These are phyloP conservation scores for Cerceris ruficornis DNA, from an alignment of 2,888 invertebrate species.

Conservation along the genomic window DNA sequence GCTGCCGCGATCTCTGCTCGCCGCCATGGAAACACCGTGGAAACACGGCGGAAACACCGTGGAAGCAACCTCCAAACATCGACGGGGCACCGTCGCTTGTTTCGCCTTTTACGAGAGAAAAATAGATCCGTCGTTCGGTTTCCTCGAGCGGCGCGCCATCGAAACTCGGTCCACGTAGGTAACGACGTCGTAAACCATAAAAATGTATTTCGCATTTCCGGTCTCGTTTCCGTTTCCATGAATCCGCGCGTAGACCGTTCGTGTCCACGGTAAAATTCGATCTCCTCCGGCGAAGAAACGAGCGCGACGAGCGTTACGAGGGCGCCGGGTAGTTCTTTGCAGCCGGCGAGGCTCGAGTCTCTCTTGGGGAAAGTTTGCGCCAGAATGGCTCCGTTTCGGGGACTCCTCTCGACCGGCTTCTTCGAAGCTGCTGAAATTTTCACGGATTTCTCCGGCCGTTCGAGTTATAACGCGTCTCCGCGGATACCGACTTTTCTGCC, in stretches of 20 bases:
- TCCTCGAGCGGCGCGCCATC: neutral
- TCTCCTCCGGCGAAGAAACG: constrained; percentile 3
- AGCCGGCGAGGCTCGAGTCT: too few species aligned
- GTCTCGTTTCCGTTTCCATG: neutral
- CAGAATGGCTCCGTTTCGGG: too few species aligned
- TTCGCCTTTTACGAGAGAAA: constrained; percentile 21
- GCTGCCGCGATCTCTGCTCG: neutral
- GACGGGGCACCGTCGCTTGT: constrained; percentile 8
- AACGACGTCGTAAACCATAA: constrained; percentile 27
- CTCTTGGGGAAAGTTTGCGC: too few species aligned
- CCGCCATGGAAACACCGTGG: neutral
- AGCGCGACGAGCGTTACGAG: neutral
- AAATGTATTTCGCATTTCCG: constrained; percentile 16
- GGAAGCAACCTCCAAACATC: neutral
- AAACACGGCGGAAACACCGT: neutral
- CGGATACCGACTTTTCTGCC: too few species aligned
- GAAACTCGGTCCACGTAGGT: constrained; percentile 3
- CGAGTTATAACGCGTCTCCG: too few species aligned
- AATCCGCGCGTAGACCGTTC: neutral
- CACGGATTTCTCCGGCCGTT: too few species aligned
- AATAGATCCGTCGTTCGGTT: constrained; percentile 4
- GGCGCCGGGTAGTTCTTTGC: too few species aligned
- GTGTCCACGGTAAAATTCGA: constrained; percentile 14
- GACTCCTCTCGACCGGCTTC: too few species aligned
- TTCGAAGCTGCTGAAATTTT: too few species aligned